Evolutionary conservation across 2,113 vertebrate genomes (phyloP).

Genomic region (Dunckerocampus dactyliophorus): DNA sequence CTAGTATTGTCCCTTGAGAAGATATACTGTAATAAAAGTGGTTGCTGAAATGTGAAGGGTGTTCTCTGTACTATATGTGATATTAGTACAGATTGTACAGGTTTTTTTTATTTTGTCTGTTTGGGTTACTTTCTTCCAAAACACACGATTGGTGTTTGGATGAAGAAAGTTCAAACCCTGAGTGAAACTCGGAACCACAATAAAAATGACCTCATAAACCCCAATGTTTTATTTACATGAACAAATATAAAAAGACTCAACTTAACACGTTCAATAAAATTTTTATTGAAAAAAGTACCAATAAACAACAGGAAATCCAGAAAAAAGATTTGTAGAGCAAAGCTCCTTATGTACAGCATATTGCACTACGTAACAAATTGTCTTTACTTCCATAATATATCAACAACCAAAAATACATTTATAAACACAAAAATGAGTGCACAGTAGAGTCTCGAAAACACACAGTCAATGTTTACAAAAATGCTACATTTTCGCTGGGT

Average conservation of each 20-base stretch:
- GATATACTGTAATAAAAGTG: no score
- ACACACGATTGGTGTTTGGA: no score
- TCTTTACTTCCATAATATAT: constrained; percentile 74
- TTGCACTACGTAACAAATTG: constrained; percentile 80
- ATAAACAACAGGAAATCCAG: constrained; percentile 72
- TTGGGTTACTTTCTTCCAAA: no score
- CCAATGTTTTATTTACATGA: neutral
- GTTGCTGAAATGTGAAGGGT: no score
- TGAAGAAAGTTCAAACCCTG: no score
- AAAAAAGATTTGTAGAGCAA: constrained; percentile 75
- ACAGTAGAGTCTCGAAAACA: constrained; percentile 80
- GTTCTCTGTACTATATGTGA: no score
- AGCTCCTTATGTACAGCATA: constrained; percentile 81
- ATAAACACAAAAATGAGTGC: constrained; percentile 73
- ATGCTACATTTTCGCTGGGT: constrained; percentile 83
- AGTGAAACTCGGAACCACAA: neutral
- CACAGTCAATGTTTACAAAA: constrained; percentile 83
- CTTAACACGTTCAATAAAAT: constrained; percentile 67
- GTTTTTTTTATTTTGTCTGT: no score
- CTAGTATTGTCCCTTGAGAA: no score
- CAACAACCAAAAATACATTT: constrained; percentile 64
- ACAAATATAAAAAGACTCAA: constrained; percentile 14
- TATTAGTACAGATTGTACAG: no score
- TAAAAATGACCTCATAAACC: neutral
- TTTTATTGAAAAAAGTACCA: constrained; percentile 82